Evolutionary conservation across 64 coral and sea anemone genomes (phyloP).

Genomic region (Actinia tenebrosa): DNA sequence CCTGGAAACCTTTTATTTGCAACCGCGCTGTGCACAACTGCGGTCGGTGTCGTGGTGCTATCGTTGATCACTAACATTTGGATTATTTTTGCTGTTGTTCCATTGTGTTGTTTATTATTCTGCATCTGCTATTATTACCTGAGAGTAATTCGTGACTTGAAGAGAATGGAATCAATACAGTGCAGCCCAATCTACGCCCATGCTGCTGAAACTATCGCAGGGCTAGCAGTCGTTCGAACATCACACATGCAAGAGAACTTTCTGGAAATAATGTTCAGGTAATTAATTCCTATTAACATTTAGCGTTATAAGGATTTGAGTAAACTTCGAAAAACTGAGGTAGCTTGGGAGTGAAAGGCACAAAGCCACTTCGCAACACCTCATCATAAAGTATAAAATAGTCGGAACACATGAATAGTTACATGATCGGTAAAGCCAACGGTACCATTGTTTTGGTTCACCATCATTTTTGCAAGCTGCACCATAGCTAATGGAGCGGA

Average conservation of each 20-base stretch:
- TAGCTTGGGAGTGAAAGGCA: too few relatives aligned
- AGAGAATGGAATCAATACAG: conserved; percentile 36
- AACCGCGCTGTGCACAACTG: not conserved
- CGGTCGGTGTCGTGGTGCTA: conserved; percentile 25
- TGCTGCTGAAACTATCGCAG: conserved; percentile 42
- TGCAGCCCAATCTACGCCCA: conserved; percentile 56
- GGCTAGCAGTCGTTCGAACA: conserved; percentile 43
- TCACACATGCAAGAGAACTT: conserved; percentile 28
- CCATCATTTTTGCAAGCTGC: too few relatives aligned
- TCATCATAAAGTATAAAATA: too few relatives aligned
- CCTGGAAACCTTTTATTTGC: conserved; percentile 1
- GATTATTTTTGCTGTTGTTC: conserved; percentile 41
- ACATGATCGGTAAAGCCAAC: too few relatives aligned
- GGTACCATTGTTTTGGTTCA: too few relatives aligned
- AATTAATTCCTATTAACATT: not conserved
- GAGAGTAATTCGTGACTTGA: conserved; percentile 32
- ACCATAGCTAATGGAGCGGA: too few relatives aligned
- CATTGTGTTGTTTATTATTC: conserved; percentile 6
- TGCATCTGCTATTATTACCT: conserved; percentile 42
- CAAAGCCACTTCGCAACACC: too few relatives aligned
- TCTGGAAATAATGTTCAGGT: conserved; percentile 5
- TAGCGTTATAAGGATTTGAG: too few relatives aligned
- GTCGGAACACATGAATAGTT: too few relatives aligned
- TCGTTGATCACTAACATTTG: conserved; percentile 41
- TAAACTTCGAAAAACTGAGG: too few relatives aligned